These are phyloP conservation scores for Sternotherus odoratus DNA, from an alignment of 2,797 vertebrate species.

Conservation along the genomic window DNA sequence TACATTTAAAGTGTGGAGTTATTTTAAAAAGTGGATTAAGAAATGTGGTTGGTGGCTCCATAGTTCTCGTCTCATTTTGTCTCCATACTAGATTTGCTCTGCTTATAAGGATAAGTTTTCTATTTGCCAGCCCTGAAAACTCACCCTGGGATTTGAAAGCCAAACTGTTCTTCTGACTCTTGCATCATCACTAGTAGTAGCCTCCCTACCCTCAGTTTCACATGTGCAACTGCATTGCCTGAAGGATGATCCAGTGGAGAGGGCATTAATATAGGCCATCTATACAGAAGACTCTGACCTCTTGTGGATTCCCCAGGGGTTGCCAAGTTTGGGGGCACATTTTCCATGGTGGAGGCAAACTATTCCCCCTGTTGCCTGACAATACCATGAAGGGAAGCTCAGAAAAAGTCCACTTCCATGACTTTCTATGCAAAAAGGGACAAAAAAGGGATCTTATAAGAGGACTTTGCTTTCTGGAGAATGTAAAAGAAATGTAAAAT, in stretches of 20 bases:
- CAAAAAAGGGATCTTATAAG: background rate
- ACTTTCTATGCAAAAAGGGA: background rate
- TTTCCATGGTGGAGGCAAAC: background rate
- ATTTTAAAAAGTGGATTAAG: conserved; percentile 29
- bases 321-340: background rate
- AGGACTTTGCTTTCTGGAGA: background rate
- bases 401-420: background rate
- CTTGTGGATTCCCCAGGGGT: background rate
- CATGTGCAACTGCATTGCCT: background rate
- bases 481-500: background rate
- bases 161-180: conserved; percentile 4
- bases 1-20: conserved; percentile 17
- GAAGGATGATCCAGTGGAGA: background rate
- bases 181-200: background rate
- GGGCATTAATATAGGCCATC: background rate
- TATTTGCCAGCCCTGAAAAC: conserved; percentile 7
- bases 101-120: conserved; percentile 30
- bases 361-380: background rate
- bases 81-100: background rate
- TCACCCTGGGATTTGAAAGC: conserved; percentile 18
- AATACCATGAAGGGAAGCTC: background rate
- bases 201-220: background rate
- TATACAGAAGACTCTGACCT: background rate
- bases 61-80: conserved; percentile 28
- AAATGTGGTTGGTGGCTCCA: background rate